phyloP scores from a whole-genome alignment of 2,888 invertebrate species.

The Platypus cylindrus region DNA sequence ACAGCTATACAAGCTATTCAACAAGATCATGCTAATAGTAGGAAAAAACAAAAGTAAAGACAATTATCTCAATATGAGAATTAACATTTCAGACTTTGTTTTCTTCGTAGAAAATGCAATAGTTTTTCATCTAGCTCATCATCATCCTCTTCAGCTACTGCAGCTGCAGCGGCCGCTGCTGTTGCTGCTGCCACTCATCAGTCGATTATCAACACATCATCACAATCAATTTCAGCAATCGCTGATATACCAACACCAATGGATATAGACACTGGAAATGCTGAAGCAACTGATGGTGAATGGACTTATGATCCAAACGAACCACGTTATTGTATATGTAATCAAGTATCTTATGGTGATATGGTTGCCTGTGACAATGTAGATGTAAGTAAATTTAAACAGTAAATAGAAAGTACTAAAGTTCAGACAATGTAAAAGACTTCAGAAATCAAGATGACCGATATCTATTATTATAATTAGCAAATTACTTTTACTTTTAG shows the following conservation, averaged over 20 bases:
- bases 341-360: slow-evolving; percentile 94
- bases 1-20: slow-evolving; percentile 58
- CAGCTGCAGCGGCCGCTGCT: slow-evolving; percentile 28
- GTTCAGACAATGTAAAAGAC: too few species aligned
- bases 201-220: slow-evolving; percentile 22
- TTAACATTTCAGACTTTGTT: background rate
- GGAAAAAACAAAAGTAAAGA: slow-evolving; percentile 49
- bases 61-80: slow-evolving; percentile 1
- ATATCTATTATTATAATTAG: too few species aligned
- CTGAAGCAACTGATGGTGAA: slow-evolving; percentile 54
- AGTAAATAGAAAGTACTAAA: too few species aligned
- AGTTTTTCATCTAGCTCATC: slow-evolving; percentile 19
- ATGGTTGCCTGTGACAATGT: slow-evolving; percentile 99
- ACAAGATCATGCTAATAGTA: slow-evolving; percentile 42
- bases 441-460: too few species aligned
- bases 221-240: slow-evolving; percentile 22
- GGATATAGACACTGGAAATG: slow-evolving; percentile 36
- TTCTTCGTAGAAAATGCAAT: slow-evolving; percentile 25
- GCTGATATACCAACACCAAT: slow-evolving; percentile 36
- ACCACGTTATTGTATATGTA: slow-evolving; percentile 90
- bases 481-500: too few species aligned
- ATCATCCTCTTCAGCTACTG: slow-evolving; percentile 17
- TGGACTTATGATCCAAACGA: slow-evolving; percentile 96
- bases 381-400: slow-evolving; percentile 67
- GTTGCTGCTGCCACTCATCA: too few species aligned